Conservation (phyloP, 2,113 vertebrate genomes). For the Alethe castanea region DNA sequence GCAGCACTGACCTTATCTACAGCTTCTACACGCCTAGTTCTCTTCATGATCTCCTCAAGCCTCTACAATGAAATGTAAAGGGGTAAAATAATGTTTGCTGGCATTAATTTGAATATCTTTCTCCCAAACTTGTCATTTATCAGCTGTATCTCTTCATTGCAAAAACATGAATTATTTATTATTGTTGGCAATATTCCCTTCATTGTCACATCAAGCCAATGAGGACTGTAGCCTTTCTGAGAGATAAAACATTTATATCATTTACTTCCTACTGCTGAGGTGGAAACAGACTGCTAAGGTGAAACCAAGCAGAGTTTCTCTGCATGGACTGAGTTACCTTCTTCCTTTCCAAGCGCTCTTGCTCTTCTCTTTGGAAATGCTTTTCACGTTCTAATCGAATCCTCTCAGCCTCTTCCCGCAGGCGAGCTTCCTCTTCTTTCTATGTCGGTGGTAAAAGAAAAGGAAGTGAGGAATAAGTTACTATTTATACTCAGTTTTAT, state of each 20-base stretch:
- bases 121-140: neutral
- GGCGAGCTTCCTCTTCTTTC: conserved; percentile 89
- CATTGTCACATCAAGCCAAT: neutral
- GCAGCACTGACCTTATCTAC: conserved; percentile 81
- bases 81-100: neutral
- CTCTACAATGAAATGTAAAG: conserved; percentile 74
- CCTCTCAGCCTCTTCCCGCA: conserved; percentile 84
- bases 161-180: neutral
- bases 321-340: conserved; percentile 77
- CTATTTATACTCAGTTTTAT: neutral
- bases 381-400: conserved; percentile 87
- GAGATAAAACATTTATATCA: neutral
- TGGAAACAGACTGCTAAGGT: neutral
- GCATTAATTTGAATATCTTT: neutral
- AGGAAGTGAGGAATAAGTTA: neutral
- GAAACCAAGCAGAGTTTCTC: neutral
- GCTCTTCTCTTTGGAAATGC: conserved; percentile 94
- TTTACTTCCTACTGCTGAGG: neutral
- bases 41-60: conserved; percentile 98
- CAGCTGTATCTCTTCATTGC: neutral
- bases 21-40: conserved; percentile 87
- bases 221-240: neutral
- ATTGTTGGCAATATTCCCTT: neutral
- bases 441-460: neutral
- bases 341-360: conserved; percentile 93